Evolutionary conservation across 1,140 invertebrate species (phyloP).

Genomic region (Drosophila aff.): DNA sequence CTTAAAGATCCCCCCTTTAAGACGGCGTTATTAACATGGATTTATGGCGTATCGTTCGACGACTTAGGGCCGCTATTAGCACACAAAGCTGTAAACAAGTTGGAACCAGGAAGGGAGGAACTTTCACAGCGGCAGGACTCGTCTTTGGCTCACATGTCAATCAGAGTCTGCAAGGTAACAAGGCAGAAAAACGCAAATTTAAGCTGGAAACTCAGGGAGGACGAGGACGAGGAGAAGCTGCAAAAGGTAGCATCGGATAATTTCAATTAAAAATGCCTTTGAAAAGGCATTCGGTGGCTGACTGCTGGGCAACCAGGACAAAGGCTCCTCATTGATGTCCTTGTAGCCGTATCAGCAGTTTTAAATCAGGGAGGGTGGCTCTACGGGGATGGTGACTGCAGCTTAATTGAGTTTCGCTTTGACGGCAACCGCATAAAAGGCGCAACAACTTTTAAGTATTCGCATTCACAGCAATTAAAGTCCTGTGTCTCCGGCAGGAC

Average conservation of each 20-base stretch:
- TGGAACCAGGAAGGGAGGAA: conserved; percentile 2
- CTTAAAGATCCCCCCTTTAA: conserved; percentile 1
- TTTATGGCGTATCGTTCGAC: conserved; percentile 76
- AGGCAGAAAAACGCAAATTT: conserved; percentile 73
- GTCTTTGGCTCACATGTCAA: conserved; percentile 39
- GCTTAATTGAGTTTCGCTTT: conserved; percentile 84
- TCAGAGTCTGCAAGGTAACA: conserved; percentile 55
- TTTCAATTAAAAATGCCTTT: conserved; percentile 83
- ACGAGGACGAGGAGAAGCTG: not conserved
- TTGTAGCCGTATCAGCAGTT: conserved; percentile 79
- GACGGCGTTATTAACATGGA: conserved; percentile 74
- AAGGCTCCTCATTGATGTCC: conserved; percentile 74
- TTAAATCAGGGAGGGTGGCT: conserved; percentile 58
- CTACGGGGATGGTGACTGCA: conserved; percentile 28
- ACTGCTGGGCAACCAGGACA: conserved; percentile 67
- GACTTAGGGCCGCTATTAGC: conserved; percentile 75
- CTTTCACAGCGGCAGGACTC: conserved; percentile 8
- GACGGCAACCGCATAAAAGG: conserved; percentile 82
- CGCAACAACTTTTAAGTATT: conserved; percentile 81
- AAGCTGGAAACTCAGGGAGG: conserved; percentile 7
- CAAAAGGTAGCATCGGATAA: conserved; percentile 73
- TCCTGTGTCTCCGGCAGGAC: conserved; percentile 9
- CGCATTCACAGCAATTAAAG: conserved; percentile 79
- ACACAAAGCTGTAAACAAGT: conserved; percentile 72
- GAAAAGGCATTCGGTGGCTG: conserved; percentile 63